Evolutionary conservation across 2,797 vertebrate genomes (phyloP).

Genomic region (Mus minutoides): DNA sequence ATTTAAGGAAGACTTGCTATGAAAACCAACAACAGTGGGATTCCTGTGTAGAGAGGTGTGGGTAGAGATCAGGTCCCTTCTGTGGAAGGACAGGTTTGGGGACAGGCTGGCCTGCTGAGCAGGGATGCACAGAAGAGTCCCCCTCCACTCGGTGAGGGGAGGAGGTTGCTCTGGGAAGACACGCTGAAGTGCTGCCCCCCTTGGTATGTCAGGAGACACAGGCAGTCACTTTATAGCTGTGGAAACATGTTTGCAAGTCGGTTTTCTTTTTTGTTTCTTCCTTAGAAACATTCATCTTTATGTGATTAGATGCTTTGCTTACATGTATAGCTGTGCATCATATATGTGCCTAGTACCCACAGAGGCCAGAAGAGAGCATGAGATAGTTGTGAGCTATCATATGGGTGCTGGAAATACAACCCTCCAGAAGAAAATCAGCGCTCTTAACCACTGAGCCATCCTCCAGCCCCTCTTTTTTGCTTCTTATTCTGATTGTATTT

Average conservation of each 20-base stretch:
- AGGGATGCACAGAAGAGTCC: background rate
- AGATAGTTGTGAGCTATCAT: background rate
- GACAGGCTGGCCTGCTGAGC: background rate
- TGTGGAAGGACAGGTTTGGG: background rate
- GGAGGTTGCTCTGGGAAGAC: background rate
- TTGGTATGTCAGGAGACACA: rapidly evolving
- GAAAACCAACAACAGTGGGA: background rate
- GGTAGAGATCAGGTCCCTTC: background rate
- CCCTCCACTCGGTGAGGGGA: background rate
- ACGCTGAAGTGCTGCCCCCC: rapidly evolving
- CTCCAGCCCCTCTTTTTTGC: background rate
- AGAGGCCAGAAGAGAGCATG: background rate
- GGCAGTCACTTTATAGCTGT: rapidly evolving
- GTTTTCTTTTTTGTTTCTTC: background rate
- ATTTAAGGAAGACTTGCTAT: background rate
- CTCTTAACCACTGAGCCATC: no score
- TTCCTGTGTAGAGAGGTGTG: background rate
- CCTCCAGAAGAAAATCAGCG: background rate
- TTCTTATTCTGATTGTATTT: background rate
- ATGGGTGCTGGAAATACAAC: background rate
- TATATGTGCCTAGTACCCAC: background rate
- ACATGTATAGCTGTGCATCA: background rate
- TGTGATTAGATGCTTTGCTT: background rate
- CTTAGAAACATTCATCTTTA: background rate
- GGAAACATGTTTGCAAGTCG: background rate